These are phyloP conservation scores for Hozukius guyotensis DNA, from an alignment of 2,797 vertebrate genomes.

Conservation along the genomic window DNA sequence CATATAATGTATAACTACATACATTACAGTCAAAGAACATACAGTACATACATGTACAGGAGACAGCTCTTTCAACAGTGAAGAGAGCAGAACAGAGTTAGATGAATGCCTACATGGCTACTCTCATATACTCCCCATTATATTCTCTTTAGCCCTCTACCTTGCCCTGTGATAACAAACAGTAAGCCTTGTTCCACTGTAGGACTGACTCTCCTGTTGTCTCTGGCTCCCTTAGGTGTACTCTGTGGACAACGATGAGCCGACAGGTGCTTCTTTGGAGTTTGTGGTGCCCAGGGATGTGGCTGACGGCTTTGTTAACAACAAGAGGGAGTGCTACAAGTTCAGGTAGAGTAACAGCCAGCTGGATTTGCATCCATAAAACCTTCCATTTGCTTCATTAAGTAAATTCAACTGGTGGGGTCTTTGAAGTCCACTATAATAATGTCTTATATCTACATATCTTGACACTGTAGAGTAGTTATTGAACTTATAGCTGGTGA, in stretches of 20 bases:
- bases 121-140: neutral
- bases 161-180: neutral
- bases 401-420: neutral
- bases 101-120: neutral
- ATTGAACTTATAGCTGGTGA: neutral
- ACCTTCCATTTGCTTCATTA: neutral
- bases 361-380: neutral
- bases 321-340: conserved; percentile 92
- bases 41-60: neutral
- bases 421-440: neutral
- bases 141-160: neutral
- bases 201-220: conserved; percentile 35
- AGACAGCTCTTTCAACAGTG: neutral
- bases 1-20: neutral
- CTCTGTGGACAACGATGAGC: conserved; percentile 85
- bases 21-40: conserved; percentile 1
- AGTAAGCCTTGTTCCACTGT: neutral
- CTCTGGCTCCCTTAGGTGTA: conserved; percentile 86
- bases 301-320: conserved; percentile 95
- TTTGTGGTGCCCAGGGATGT: conserved; percentile 89
- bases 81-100: neutral
- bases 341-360: conserved; percentile 86
- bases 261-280: conserved; percentile 82
- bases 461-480: neutral
- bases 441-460: neutral